phyloP scores from a whole-genome alignment of 2,113 vertebrate genomes.

The Peromyscus maniculatus region DNA sequence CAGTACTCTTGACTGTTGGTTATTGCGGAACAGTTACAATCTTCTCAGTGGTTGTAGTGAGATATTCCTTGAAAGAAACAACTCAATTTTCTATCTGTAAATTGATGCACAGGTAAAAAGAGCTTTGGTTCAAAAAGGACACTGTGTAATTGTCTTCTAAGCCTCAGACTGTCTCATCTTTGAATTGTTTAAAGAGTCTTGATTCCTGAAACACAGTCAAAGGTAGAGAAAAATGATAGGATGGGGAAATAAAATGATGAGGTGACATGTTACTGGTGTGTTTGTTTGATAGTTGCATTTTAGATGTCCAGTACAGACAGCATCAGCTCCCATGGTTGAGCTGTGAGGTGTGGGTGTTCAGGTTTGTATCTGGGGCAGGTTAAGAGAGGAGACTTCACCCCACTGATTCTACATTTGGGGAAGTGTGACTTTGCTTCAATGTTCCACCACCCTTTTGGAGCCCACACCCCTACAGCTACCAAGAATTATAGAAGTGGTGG shows the following conservation, averaged over 20 bases:
- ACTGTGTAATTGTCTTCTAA: slow-evolving; percentile 12
- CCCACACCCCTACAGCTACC: slow-evolving; percentile 80
- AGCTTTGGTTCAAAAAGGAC: slow-evolving; percentile 22
- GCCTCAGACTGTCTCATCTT: not conserved
- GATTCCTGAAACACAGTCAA: slow-evolving; percentile 45
- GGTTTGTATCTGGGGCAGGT: slow-evolving; percentile 45
- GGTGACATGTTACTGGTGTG: not conserved
- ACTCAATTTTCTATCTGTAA: slow-evolving; percentile 7
- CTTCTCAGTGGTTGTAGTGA: not conserved
- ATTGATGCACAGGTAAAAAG: not conserved
- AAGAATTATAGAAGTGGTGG: slow-evolving; percentile 83
- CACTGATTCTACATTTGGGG: slow-evolving; percentile 71
- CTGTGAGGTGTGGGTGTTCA: not conserved
- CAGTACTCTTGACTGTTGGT: not conserved
- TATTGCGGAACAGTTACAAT: not conserved
- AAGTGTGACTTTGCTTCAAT: slow-evolving; percentile 80
- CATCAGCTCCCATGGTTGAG: not conserved
- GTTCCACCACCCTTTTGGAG: slow-evolving; percentile 63
- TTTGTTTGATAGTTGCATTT: not conserved
- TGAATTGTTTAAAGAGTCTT: not conserved
- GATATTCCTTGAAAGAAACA: slow-evolving; percentile 25
- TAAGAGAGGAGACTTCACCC: slow-evolving; percentile 30
- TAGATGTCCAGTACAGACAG: not conserved
- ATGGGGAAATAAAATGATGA: not conserved
- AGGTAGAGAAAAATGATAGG: slow-evolving; percentile 50